Percentiles rank a stretch among this genome's conserved stretches.
These are phyloP conservation scores for Hyppa rectilinea DNA, from an alignment of 2,888 invertebrate genomes.

Conservation along the genomic window DNA sequence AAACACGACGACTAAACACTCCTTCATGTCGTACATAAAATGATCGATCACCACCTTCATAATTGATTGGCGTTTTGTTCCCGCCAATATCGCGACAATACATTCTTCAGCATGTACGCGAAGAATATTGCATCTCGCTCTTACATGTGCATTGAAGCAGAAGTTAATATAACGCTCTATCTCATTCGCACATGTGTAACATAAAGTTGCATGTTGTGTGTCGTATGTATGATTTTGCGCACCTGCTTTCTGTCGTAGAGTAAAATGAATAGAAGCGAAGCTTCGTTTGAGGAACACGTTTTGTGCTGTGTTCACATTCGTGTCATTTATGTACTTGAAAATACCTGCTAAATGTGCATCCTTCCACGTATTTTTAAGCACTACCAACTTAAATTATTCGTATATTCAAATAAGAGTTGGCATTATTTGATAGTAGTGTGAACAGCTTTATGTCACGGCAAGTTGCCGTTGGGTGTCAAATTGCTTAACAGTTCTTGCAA, in stretches of 20 bases:
- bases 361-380: too few relatives aligned
- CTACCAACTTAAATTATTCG: too few relatives aligned
- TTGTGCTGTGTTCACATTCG: too few relatives aligned
- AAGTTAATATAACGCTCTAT: background rate
- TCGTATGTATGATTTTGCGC: constrained; percentile 32
- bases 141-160: constrained; percentile 1
- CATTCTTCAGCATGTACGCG: constrained; percentile 39
- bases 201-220: constrained; percentile 33
- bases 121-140: constrained; percentile 32
- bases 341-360: too few relatives aligned
- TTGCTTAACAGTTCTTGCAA: too few relatives aligned
- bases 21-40: constrained; percentile 59
- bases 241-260: constrained; percentile 46
- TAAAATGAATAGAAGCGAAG: constrained; percentile 4
- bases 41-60: constrained; percentile 70
- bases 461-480: too few relatives aligned
- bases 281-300: background rate
- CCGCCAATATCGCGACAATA: constrained; percentile 52
- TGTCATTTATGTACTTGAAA: too few relatives aligned
- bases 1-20: constrained; percentile 20
- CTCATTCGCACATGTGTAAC: constrained; percentile 30
- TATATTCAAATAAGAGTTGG: too few relatives aligned
- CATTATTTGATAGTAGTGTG: too few relatives aligned
- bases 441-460: too few relatives aligned
- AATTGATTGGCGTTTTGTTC: constrained; percentile 72